These are phyloP conservation scores for Netelia fuscicornis DNA, from an alignment of 2,888 invertebrate species.

Conservation along the genomic window DNA sequence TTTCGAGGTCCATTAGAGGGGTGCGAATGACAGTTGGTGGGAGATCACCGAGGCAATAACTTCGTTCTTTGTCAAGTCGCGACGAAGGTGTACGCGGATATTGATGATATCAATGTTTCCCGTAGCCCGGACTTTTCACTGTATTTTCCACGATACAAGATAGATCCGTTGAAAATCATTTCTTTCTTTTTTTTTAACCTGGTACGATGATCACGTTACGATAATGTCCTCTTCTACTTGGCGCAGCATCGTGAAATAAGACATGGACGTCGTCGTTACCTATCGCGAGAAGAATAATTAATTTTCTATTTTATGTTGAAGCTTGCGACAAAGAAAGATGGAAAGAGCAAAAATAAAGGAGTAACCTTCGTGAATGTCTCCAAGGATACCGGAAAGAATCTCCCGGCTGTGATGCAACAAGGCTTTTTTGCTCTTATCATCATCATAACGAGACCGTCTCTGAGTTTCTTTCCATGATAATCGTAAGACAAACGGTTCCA, in stretches of 20 bases:
- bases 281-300: conserved; percentile 21
- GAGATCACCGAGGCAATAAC: neutral
- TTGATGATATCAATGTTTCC: neutral
- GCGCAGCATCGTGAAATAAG: conserved; percentile 71
- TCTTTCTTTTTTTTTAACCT: neutral
- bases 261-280: conserved; percentile 69
- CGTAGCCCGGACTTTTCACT: neutral
- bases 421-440: conserved; percentile 64
- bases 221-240: conserved; percentile 54
- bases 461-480: conserved; percentile 22
- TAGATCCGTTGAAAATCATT: neutral
- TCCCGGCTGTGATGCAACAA: conserved; percentile 66
- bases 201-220: neutral
- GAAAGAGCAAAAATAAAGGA: neutral
- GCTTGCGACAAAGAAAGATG: neutral
- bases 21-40: conserved; percentile 14
- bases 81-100: neutral
- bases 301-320: no score
- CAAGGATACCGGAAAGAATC: conserved; percentile 67
- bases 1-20: conserved; percentile 13
- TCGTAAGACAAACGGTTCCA: conserved; percentile 51
- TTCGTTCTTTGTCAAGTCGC: neutral
- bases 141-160: conserved; percentile 22
- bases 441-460: conserved; percentile 63
- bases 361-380: conserved; percentile 61